Evolutionary conservation across 2,797 vertebrate genomes (phyloP).

Genomic region (Orestias chungarensis): DNA sequence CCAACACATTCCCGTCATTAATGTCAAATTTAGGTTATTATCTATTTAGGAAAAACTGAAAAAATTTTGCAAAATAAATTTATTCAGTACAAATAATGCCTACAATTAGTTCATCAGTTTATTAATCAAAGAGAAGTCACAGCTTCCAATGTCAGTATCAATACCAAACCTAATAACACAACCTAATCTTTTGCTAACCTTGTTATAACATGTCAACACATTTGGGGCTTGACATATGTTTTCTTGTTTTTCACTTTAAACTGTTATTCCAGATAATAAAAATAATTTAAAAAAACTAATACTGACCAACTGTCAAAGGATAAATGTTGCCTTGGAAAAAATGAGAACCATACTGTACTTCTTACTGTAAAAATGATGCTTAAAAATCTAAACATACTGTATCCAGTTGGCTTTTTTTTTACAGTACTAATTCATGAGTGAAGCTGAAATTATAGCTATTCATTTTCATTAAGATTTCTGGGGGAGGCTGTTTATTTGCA

Average conservation of each 20-base stretch:
- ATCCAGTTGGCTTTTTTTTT: background rate
- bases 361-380: too few relatives aligned
- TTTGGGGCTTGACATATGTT: background rate
- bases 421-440: too few relatives aligned
- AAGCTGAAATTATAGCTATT: conserved; percentile 21
- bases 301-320: background rate
- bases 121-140: conserved; percentile 30
- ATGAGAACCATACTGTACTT: too few relatives aligned
- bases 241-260: background rate
- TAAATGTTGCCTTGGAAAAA: background rate
- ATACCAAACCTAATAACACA: conserved; percentile 14
- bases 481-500: background rate
- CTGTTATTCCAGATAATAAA: background rate
- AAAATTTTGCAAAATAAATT: background rate
- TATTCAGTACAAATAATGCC: background rate
- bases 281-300: background rate
- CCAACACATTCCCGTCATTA: too few relatives aligned
- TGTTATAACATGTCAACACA: background rate
- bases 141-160: conserved; percentile 23
- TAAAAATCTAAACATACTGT: too few relatives aligned
- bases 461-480: conserved; percentile 4
- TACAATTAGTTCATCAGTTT: conserved; percentile 22
- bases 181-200: background rate
- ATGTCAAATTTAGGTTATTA: conserved; percentile 15
- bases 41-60: conserved; percentile 22